Conservation (phyloP, 2,888 invertebrate genomes). For the Chromoteleia sp. region DNA sequence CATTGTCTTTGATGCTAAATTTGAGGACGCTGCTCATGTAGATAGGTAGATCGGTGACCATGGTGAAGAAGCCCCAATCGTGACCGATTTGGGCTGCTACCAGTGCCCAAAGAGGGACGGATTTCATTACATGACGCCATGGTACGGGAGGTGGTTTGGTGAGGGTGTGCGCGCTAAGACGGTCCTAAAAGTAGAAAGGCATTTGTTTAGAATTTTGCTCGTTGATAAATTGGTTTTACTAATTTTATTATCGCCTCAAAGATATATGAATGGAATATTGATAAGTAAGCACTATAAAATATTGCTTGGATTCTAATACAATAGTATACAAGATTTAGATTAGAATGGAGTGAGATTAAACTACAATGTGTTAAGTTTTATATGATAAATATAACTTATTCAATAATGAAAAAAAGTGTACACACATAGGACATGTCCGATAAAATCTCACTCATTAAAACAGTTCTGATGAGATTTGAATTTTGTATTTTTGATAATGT, state of each 20-base stretch:
- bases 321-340: too few relatives aligned
- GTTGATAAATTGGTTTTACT: not conserved
- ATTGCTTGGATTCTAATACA: too few relatives aligned
- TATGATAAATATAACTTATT: too few relatives aligned
- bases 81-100: conserved; percentile 87
- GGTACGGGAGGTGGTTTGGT: conserved; percentile 78
- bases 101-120: conserved; percentile 90
- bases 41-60: conserved; percentile 83
- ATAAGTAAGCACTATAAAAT: too few relatives aligned
- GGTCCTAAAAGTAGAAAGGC: conserved; percentile 70
- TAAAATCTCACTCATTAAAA: not conserved
- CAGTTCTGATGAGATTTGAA: not conserved
- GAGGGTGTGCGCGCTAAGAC: conserved; percentile 80
- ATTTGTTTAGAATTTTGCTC: not conserved
- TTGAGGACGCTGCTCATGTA: conserved; percentile 84
- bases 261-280: too few relatives aligned
- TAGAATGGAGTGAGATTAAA: too few relatives aligned
- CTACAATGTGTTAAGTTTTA: too few relatives aligned
- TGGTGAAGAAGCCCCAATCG: conserved; percentile 83
- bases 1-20: conserved; percentile 83
- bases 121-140: conserved; percentile 84
- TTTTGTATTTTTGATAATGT: too few relatives aligned
- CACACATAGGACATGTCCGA: not conserved
- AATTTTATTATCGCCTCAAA: too few relatives aligned
- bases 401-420: too few relatives aligned